Conservation (phyloP, 2,888 invertebrate species). For the Lasioglossum pauxillum region DNA sequence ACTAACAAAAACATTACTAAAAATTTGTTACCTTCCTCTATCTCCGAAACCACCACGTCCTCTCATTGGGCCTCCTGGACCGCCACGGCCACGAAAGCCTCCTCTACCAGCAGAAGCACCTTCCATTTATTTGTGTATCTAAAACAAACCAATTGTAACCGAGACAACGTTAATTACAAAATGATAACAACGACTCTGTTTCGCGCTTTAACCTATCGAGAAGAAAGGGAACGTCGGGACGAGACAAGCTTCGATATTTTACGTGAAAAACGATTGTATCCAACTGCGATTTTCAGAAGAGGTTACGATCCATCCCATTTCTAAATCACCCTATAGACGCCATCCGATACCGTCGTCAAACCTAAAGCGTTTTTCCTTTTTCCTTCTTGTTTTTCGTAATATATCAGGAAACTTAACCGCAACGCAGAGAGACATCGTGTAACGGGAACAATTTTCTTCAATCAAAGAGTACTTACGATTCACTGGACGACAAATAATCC, state of each 20-base stretch:
- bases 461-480: slow-evolving; percentile 67
- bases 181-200: background rate
- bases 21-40: slow-evolving; percentile 75
- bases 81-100: slow-evolving; percentile 76
- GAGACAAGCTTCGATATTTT: background rate
- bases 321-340: slow-evolving; percentile 39
- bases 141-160: background rate
- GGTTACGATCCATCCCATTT: background rate
- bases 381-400: background rate
- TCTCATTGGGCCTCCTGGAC: slow-evolving; percentile 79
- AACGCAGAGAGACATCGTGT: background rate
- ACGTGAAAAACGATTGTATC: background rate
- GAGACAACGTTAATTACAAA: background rate
- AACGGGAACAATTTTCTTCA: background rate
- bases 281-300: background rate
- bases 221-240: background rate
- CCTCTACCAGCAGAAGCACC: slow-evolving; percentile 64
- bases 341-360: background rate
- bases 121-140: slow-evolving; percentile 59
- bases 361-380: background rate
- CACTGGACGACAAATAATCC: slow-evolving; percentile 43
- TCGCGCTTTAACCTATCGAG: background rate
- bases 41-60: slow-evolving; percentile 81
- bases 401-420: background rate
- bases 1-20: background rate